These are phyloP conservation scores for Ataeniobius toweri DNA, from an alignment of 2,797 vertebrate genomes.

Conservation along the genomic window DNA sequence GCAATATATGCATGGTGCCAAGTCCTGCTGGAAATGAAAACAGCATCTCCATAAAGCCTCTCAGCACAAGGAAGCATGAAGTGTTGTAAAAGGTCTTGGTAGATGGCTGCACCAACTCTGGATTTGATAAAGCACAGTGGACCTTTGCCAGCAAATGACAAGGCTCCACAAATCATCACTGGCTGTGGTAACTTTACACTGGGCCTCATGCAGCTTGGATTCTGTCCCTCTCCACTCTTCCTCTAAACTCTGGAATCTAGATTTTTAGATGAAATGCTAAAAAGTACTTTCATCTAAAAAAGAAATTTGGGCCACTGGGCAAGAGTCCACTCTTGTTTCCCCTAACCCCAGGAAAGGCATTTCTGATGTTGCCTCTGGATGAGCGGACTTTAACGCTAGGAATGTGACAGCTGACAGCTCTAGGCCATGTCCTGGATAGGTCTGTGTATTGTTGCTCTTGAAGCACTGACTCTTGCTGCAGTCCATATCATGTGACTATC, in stretches of 20 bases:
- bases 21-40: too few species aligned
- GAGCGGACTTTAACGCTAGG: neutral
- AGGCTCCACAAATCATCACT: neutral
- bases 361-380: neutral
- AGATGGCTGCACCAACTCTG: too few species aligned
- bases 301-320: neutral
- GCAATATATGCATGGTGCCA: too few species aligned
- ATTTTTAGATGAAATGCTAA: neutral
- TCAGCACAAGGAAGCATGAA: too few species aligned
- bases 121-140: too few species aligned
- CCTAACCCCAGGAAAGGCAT: neutral
- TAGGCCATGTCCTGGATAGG: neutral
- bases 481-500: neutral
- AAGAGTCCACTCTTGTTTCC: neutral
- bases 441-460: neutral
- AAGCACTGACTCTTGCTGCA: neutral
- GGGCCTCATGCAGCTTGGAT: neutral
- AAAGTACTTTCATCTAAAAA: neutral
- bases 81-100: too few species aligned
- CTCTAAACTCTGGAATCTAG: neutral
- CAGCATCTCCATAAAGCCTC: too few species aligned
- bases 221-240: neutral
- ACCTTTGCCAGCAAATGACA: neutral
- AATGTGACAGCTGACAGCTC: slow-evolving; percentile 5
- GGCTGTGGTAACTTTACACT: neutral